Evolutionary conservation across 2,888 invertebrate genomes (phyloP), one percentile per base, ranked within the genome.

Genomic region (Agelastica alni): DNA sequence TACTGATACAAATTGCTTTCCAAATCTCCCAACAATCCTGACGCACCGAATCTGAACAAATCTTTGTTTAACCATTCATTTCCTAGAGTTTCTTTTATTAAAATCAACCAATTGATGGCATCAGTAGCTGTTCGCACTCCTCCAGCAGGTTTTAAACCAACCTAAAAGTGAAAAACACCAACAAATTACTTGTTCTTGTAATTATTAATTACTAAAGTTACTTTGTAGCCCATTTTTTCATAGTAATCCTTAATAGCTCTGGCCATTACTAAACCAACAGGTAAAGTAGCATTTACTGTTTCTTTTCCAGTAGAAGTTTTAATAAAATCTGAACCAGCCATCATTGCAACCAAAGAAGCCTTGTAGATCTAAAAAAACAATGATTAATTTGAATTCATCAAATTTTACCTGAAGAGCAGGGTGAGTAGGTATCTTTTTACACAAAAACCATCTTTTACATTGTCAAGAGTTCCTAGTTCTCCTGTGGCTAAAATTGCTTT

Each of bases 241-340:
- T 88, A 79, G 70, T 86, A 94, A 61, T 89, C 88, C 57, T 87
- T 81, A 60, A 99, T 97, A 16, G 97, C 98, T 68, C 89, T 79
- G 63, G 93, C 90, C 98, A 99, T 99, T 1, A 96, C 89, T 45
- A 96, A 79, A 0, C 96, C 96, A 36, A 91, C 88, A 4, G 91
- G 88, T 10, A 98, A 77, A 1, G 93, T 97, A 0, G 99, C 98
- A 80, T 99, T 99, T 0, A 95, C 87, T 1, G 85, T 76, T 77
- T 99, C 99, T 77, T 99, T 99, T 43, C 93, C 97, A 0, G 98
- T 99, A 0, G 97, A 97, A 2, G 98, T 98, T 79, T 99, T 99
- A 58, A 99, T 97, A 72, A 99, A 99, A 78, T 99, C 93, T 3
- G 96, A 88, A 9, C 98, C 98, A 51, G 96, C 96, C 83, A 91